Conservation (phyloP, 2,113 vertebrate genomes). For the Vulpes lagopus region DNA sequence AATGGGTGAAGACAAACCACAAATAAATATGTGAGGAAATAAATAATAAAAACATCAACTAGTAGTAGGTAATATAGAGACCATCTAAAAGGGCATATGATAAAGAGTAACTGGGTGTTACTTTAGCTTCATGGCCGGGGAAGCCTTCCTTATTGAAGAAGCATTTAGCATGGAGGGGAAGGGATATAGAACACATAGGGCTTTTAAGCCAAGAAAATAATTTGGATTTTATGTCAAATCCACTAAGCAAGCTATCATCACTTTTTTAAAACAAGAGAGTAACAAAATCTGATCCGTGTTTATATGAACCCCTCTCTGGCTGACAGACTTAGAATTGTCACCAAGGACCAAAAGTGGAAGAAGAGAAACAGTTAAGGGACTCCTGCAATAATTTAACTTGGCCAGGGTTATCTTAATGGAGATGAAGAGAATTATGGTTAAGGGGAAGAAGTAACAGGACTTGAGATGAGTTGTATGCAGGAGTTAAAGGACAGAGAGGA, state of each 20-base stretch:
- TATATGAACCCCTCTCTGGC: neutral
- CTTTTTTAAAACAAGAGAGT: conserved; percentile 42
- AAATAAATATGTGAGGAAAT: neutral
- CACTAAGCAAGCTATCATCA: neutral
- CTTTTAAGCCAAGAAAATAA: conserved; percentile 13
- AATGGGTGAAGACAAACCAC: neutral
- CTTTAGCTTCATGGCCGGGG: neutral
- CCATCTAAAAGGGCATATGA: neutral
- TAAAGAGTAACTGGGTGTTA: neutral
- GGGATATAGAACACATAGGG: neutral
- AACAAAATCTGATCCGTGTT: neutral
- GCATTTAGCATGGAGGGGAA: neutral
- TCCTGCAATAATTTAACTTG: neutral
- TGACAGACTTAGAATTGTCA: neutral
- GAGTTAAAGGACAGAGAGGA: neutral
- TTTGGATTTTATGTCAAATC: neutral
- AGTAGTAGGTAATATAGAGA: neutral
- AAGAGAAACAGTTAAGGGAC: neutral
- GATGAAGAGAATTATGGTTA: neutral
- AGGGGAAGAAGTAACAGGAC: neutral
- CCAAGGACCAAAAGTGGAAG: neutral
- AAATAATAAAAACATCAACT: neutral
- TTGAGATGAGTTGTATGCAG: neutral
- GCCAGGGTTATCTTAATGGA: neutral
- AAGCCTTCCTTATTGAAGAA: neutral